A percentile compares a stretch with the other conserved stretches of the same genome.
Conservation (phyloP, 1,140 invertebrate genomes). For the Magallana gigas region DNA sequence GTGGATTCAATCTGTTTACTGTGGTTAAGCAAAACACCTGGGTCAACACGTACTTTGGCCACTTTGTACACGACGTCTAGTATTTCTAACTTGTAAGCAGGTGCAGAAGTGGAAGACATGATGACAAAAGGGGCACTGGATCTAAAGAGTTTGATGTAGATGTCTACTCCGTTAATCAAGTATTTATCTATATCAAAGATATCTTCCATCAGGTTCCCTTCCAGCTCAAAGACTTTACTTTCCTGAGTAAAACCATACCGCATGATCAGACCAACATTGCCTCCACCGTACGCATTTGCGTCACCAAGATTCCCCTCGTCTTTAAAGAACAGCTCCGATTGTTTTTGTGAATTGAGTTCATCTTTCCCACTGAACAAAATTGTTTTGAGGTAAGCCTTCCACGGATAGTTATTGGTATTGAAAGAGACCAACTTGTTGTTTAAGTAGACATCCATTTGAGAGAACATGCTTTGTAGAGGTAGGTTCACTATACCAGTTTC, state of each 20-base stretch:
- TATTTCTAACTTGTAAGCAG: slow-evolving; percentile 44
- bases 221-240: slow-evolving; percentile 44
- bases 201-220: slow-evolving; percentile 36
- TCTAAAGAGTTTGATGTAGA: slow-evolving; percentile 54
- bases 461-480: slow-evolving; percentile 49
- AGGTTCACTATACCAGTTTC: slow-evolving; percentile 53
- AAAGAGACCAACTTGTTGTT: slow-evolving; percentile 59
- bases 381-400: slow-evolving; percentile 52
- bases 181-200: slow-evolving; percentile 42
- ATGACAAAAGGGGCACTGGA: slow-evolving; percentile 44
- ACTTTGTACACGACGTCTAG: slow-evolving; percentile 49
- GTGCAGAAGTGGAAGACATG: slow-evolving; percentile 35
- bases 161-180: slow-evolving; percentile 42
- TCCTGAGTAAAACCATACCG: slow-evolving; percentile 51
- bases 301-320: slow-evolving; percentile 41
- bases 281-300: slow-evolving; percentile 39
- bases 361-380: slow-evolving; percentile 45
- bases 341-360: slow-evolving; percentile 46
- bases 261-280: slow-evolving; percentile 38
- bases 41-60: slow-evolving; percentile 48
- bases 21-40: slow-evolving; percentile 52
- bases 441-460: slow-evolving; percentile 56
- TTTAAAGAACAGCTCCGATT: slow-evolving; percentile 49
- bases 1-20: slow-evolving; percentile 43
- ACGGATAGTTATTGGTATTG: slow-evolving; percentile 53